Conservation (phyloP, 92 coral and sea anemone species). For the Galaxea fascicularis region DNA sequence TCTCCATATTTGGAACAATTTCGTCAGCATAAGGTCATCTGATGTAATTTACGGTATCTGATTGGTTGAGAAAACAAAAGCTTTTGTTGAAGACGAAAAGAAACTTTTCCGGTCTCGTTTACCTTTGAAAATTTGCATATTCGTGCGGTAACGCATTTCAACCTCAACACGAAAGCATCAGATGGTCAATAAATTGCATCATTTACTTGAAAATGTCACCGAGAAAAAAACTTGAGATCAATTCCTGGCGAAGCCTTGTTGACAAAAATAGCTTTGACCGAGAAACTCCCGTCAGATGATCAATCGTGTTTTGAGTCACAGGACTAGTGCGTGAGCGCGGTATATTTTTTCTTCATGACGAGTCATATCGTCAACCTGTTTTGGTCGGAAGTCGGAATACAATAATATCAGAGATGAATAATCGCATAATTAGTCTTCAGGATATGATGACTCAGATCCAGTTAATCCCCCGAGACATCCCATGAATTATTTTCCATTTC, state of each 20-base stretch:
- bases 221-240: neutral
- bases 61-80: conserved; percentile 70
- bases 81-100: conserved; percentile 36
- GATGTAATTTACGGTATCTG: conserved; percentile 76
- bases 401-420: conserved; percentile 28
- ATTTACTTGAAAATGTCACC: neutral
- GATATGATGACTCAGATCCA: neutral
- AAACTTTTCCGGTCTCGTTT: conserved; percentile 38
- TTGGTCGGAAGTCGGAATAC: conserved; percentile 22
- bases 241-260: neutral
- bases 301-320: conserved; percentile 27
- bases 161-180: conserved; percentile 17
- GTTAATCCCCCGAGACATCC: neutral
- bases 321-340: conserved; percentile 19
- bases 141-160: conserved; percentile 39
- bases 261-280: neutral
- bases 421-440: neutral
- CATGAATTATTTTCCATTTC: neutral
- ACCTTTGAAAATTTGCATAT: conserved; percentile 27
- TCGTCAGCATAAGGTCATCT: conserved; percentile 91
- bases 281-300: neutral
- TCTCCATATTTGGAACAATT: conserved; percentile 81
- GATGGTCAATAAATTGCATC: conserved; percentile 28
- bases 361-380: conserved; percentile 13
- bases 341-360: conserved; percentile 39